Evolutionary conservation across 2,888 invertebrate species (phyloP), one percentile per base, ranked within the genome.

Genomic region (Drosophila diplacantha): DNA sequence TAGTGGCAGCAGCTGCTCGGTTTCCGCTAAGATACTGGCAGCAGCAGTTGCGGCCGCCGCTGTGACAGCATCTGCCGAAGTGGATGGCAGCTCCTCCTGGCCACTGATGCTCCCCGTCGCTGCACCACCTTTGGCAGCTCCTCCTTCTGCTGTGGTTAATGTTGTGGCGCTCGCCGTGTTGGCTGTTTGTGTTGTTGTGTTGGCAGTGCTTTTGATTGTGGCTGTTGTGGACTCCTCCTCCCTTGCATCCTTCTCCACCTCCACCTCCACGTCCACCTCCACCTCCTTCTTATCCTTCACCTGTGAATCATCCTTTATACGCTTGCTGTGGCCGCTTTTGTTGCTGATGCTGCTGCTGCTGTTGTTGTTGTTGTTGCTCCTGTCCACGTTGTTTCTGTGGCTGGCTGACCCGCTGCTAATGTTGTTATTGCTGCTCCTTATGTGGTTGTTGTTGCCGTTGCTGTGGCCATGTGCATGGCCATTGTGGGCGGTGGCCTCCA

Each of bases 201-300:
- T 81, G 82, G 82, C 82, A 81, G 79, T 81, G 73, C 57, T 70
- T 44, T 75, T 73, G 51, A 62, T 79, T 52, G 80, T 70, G 35
- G 70, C 68, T 66, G 56, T 59, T 44, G 54, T 44, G 47, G 62
- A 43, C 31, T 37, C 49, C 41, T 60, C 22, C n/a, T n/a, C 16
- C 39, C 38, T 22, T 0, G 22, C 39, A 22, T 39, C 39, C 5
- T 9, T n/a, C 34, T 57, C 44, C 51, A 38, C 24, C 35, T 52
- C 55, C 26, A 58, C 35, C 61, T 62, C 38, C 14, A 24, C 24
- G 6, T 24, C 3, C 20, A 12, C 31, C 35, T 57, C 41, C 53
- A 41, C 37, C 32, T 53, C 43, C 11, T 61, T 37, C 60, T 62
- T 32, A 9, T 66, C 49, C 20, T 5, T 14, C 18, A 1, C 18